Conservation (phyloP, 2,888 invertebrate species). For the Eilema depressum region DNA sequence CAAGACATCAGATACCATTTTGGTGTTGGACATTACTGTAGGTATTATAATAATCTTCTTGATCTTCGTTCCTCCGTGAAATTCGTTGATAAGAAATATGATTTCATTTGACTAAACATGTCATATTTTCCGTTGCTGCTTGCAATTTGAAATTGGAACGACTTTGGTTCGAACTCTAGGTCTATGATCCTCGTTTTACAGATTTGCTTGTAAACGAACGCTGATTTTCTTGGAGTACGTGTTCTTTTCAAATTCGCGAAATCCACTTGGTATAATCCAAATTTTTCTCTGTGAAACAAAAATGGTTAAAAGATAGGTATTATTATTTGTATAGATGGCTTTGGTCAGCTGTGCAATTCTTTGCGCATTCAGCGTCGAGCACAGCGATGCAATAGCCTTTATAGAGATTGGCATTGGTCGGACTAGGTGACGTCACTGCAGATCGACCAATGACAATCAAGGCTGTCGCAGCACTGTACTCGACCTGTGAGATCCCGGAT, state of each 20-base stretch:
- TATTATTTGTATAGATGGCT: no score
- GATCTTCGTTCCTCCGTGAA: slow-evolving; percentile 3
- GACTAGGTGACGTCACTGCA: no score
- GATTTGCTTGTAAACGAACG: slow-evolving; percentile 81
- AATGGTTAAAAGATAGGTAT: no score
- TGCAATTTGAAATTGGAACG: neutral
- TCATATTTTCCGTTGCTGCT: neutral
- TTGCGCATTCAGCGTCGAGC: no score
- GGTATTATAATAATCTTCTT: neutral
- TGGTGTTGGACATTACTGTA: neutral
- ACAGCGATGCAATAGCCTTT: no score
- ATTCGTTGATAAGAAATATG: neutral
- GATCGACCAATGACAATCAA: no score
- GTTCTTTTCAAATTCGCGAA: slow-evolving; percentile 85
- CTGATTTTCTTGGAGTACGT: slow-evolving; percentile 88
- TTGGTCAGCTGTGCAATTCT: no score
- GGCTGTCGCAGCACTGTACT: no score
- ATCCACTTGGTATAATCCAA: slow-evolving; percentile 90
- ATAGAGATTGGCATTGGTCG: no score
- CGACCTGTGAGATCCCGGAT: no score
- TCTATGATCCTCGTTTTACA: slow-evolving; percentile 69
- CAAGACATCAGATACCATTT: neutral
- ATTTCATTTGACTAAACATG: neutral
- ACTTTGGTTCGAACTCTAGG: slow-evolving; percentile 57
- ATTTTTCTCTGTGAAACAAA: slow-evolving; percentile 79